These are phyloP conservation scores for Anas flavirostris DNA, from an alignment of 2,797 vertebrate genomes.

Conservation along the genomic window DNA sequence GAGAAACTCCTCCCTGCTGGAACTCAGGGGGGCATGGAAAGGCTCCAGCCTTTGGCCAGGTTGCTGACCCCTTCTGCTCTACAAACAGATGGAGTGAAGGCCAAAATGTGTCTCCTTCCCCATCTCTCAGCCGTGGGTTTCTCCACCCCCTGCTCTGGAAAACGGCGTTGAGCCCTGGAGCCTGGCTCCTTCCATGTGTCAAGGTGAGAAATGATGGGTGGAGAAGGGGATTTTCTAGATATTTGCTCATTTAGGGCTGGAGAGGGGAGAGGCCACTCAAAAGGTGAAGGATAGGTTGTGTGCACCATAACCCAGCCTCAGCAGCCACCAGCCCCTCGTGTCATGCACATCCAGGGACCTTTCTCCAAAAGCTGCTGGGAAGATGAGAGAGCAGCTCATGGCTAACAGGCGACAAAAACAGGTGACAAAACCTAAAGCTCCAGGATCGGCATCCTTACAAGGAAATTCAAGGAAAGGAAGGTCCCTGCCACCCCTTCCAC, in stretches of 20 bases:
- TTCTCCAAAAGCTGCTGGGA: background rate
- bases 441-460: background rate
- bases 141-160: background rate
- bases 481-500: background rate
- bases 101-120: background rate
- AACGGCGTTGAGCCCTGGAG: background rate
- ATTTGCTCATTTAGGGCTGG: background rate
- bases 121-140: background rate
- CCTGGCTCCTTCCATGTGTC: background rate
- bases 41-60: background rate
- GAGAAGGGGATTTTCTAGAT: background rate
- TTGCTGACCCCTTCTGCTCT: fast-evolving
- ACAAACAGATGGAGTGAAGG: background rate
- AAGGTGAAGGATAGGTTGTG: background rate
- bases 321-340: background rate
- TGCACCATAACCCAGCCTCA: background rate
- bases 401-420: background rate
- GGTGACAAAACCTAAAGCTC: background rate
- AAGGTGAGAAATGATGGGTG: background rate
- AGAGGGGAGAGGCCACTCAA: background rate
- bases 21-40: background rate
- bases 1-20: background rate
- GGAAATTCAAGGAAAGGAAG: background rate
- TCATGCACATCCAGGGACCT: background rate
- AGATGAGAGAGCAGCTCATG: background rate